Evolutionary conservation across 2,888 invertebrate genomes (phyloP).

Genomic region (Tenthredo notha): DNA sequence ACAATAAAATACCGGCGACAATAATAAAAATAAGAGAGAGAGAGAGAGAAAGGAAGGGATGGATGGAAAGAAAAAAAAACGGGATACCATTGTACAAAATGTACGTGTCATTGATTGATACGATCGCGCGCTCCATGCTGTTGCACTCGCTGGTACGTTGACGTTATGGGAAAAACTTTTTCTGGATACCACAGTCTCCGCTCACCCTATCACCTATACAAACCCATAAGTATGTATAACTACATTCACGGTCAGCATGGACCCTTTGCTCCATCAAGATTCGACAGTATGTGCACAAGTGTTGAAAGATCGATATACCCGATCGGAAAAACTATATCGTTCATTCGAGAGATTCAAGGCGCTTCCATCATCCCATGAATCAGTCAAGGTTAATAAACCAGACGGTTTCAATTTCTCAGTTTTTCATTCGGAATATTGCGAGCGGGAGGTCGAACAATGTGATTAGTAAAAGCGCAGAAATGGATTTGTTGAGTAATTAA

Average conservation of each 20-base stretch:
- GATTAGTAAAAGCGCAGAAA: not conserved
- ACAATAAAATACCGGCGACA: slow-evolving; percentile 43
- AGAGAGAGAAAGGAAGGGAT: not conserved
- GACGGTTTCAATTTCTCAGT: not conserved
- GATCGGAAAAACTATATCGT: slow-evolving; percentile 10
- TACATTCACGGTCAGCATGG: not conserved
- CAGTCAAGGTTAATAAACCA: not conserved
- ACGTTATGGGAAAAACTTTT: slow-evolving; percentile 54
- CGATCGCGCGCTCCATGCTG: slow-evolving; percentile 54
- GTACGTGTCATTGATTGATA: slow-evolving; percentile 78
- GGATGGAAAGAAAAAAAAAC: slow-evolving; percentile 47
- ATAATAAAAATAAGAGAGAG: slow-evolving; percentile 40
- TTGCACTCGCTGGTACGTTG: slow-evolving; percentile 40
- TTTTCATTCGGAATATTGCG: not conserved
- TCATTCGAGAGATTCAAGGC: not conserved
- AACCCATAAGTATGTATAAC: not conserved
- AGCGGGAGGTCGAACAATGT: not conserved
- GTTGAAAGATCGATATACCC: not conserved
- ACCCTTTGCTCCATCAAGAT: not conserved
- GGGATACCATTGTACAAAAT: slow-evolving; percentile 75
- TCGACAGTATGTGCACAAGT: slow-evolving; percentile 6
- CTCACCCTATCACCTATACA: slow-evolving; percentile 17
- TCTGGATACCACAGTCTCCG: not conserved
- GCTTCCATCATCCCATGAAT: not conserved
- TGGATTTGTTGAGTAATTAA: not conserved